Evolutionary conservation across 2,797 vertebrate species (phyloP).

Genomic region (Pteronotus mesoamericanus): DNA sequence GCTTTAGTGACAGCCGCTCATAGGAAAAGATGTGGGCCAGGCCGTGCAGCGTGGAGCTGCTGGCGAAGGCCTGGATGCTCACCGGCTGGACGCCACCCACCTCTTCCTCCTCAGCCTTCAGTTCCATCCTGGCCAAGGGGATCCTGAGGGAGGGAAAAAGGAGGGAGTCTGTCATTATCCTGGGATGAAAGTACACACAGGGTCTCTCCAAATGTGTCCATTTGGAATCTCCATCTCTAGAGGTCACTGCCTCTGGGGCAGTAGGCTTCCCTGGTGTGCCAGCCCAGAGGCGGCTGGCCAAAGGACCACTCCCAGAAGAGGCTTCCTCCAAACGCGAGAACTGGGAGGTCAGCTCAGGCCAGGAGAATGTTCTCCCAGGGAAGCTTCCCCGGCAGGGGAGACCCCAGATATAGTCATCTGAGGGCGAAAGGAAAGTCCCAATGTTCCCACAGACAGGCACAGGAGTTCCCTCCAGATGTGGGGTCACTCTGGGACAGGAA

Average conservation of each 20-base stretch:
- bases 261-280: neutral
- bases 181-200: neutral
- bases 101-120: constrained; percentile 93
- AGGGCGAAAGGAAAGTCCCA: constrained; percentile 45
- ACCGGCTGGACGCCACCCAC: constrained; percentile 90
- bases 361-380: neutral
- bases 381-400: constrained; percentile 5
- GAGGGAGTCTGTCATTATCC: constrained; percentile 19
- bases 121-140: constrained; percentile 88
- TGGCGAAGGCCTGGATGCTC: constrained; percentile 96
- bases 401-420: constrained; percentile 14
- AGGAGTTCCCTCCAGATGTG: constrained; percentile 71
- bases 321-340: neutral
- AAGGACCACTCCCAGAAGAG: neutral
- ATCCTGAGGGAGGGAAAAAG: constrained; percentile 35
- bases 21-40: constrained; percentile 99
- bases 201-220: neutral
- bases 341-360: neutral
- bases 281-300: neutral
- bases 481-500: constrained; percentile 71
- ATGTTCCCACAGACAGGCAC: constrained; percentile 24
- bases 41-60: constrained; percentile 97
- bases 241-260: neutral
- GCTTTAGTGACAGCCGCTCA: constrained; percentile 92
- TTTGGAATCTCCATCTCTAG: neutral